phyloP scores from a whole-genome alignment of 1,140 invertebrate genomes.

The Conus betulinus region DNA sequence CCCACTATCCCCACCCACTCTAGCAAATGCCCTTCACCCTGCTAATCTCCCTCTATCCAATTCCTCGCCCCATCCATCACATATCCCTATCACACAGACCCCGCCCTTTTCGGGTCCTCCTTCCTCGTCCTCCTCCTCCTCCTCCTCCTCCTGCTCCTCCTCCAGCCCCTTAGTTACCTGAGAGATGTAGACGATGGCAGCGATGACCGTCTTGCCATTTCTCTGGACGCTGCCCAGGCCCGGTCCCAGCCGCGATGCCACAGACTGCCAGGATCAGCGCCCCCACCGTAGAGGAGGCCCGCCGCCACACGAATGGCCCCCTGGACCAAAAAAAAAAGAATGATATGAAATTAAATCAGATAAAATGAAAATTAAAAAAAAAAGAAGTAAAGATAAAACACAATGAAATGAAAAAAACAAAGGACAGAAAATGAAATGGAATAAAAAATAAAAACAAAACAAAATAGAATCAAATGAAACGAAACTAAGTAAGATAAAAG shows the following conservation, averaged over 20 bases:
- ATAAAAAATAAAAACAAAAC: not conserved
- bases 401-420: not conserved
- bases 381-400: not conserved
- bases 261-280: conserved; percentile 52
- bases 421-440: not conserved
- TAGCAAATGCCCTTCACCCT: too few relatives aligned
- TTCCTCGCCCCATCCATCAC: too few relatives aligned
- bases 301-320: conserved; percentile 52
- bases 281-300: conserved; percentile 45
- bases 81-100: too few relatives aligned
- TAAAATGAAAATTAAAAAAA: too few relatives aligned
- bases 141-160: too few relatives aligned
- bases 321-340: conserved; percentile 34
- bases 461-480: not conserved
- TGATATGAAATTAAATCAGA: too few relatives aligned
- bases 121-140: too few relatives aligned
- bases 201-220: conserved; percentile 54
- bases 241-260: conserved; percentile 46
- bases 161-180: conserved; percentile 37
- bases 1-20: too few relatives aligned
- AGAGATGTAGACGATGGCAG: conserved; percentile 57
- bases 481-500: not conserved
- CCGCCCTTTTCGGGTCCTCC: too few relatives aligned
- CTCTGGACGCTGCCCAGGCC: conserved; percentile 47
- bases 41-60: too few relatives aligned